Evolutionary conservation across 1,140 invertebrate genomes (phyloP).

Genomic region (Drosophila nebulosa): DNA sequence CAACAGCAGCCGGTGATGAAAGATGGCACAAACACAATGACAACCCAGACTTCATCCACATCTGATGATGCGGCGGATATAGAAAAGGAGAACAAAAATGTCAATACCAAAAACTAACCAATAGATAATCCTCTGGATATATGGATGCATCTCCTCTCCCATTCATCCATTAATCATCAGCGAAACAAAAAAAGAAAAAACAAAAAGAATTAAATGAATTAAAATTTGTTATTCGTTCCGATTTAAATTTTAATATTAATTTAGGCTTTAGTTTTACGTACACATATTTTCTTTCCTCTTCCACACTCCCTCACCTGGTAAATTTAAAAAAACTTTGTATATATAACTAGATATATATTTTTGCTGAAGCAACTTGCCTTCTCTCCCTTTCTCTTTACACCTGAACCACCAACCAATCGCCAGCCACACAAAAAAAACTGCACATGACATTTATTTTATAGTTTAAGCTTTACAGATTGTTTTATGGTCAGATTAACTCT

Average conservation of each 20-base stretch:
- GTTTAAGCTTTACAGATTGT: constrained; percentile 26
- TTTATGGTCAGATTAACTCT: constrained; percentile 30
- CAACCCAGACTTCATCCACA: neutral
- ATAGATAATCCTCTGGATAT: constrained; percentile 21
- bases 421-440: constrained; percentile 2
- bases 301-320: constrained; percentile 15
- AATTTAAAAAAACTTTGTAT: constrained; percentile 30
- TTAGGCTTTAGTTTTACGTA: constrained; percentile 58
- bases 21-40: neutral
- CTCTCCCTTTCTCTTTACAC: neutral
- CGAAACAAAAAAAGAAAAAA: neutral
- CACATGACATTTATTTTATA: constrained; percentile 17
- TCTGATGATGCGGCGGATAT: constrained; percentile 3
- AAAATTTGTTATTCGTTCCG: neutral
- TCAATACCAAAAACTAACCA: constrained; percentile 66
- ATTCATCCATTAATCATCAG: neutral
- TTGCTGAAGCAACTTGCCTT: constrained; percentile 24
- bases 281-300: neutral
- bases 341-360: constrained; percentile 29
- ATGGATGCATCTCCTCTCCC: neutral
- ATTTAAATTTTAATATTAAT: constrained; percentile 47
- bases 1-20: neutral
- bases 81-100: constrained; percentile 49
- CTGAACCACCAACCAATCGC: neutral
- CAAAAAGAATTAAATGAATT: neutral